phyloP scores from a whole-genome alignment of 2,888 invertebrate species.

The Coremacera marginata region DNA sequence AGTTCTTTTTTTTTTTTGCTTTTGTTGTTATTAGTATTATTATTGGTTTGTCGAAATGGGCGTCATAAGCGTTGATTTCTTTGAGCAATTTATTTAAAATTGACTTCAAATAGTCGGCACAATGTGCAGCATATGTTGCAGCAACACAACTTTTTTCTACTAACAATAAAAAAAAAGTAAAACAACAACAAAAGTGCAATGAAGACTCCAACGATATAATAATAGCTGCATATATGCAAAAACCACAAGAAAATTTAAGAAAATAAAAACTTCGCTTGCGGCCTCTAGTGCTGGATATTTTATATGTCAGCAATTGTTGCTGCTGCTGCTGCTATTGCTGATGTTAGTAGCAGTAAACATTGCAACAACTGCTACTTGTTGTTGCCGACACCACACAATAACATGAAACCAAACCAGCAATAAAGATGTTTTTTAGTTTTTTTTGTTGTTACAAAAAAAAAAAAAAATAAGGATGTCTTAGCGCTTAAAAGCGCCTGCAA shows the following conservation, averaged over 20 bases:
- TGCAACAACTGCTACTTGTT: constrained; percentile 36
- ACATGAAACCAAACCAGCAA: background rate
- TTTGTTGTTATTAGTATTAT: no score
- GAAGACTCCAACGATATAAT: no score
- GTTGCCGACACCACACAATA: background rate
- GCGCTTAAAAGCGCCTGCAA: background rate
- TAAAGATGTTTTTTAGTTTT: background rate
- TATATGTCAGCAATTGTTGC: constrained; percentile 7
- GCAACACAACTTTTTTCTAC: no score
- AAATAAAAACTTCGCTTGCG: background rate
- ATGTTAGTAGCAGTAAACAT: constrained; percentile 26
- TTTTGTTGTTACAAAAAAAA: background rate
- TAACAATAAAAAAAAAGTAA: no score
- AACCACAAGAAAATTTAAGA: no score
- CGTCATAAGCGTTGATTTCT: constrained; percentile 4
- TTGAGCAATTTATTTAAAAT: no score
- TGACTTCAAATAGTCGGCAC: no score
- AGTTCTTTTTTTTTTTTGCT: no score
- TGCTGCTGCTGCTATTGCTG: background rate
- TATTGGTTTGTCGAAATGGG: background rate
- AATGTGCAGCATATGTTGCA: no score
- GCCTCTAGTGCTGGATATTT: background rate
- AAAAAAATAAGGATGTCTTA: background rate
- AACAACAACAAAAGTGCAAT: no score
- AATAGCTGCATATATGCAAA: no score